Base-by-base conservation (phyloP, 2,888 invertebrate genomes). In the Spodoptera picta region DNA sequence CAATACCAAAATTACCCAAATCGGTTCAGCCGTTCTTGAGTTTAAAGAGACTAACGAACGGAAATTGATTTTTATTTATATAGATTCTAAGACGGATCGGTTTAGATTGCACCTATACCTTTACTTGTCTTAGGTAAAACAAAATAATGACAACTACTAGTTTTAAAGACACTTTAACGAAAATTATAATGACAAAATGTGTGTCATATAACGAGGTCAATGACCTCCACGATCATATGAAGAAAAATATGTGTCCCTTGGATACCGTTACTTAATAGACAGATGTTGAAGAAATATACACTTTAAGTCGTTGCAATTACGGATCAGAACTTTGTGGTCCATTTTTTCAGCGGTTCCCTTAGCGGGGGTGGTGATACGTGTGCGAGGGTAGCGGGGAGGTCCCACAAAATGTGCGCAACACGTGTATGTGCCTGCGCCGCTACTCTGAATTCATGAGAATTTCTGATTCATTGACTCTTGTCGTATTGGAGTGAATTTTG, bases 301-400 rank as follows among this genome's bases (percentile, higher is more conserved):
- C 85, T 67, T 75, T 87, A 84, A 10, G 0, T 0, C 0, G 3
- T 23, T 73, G 4, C 4, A 1, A 57, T 80, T 87, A 88, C 83
- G 77, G 83, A 79, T 82, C 73, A 79, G 46, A 72, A 75, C 86
- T 83, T 80, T 79, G 80, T 50, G 65, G 85, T 87, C 80, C 75
- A 81, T 92, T 93, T 93, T 93, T 93, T 92, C 89, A 90, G 89
- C 75, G 80, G 87, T 90, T 89, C 90, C 90, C 89, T 90, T 86
- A 87, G 87, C 83, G 89, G 91, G 90, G 77, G 61, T 70, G 75
- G 60, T 65, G 73, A 61, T 78, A 73, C 65, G 89, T 86, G 74
- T 70, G 83, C 65, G 77, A 76, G 80, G 83, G 75, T 83, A 82
- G 78, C 51, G 81, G 87, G 81, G 85, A 84, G 87, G 86, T 77